Base-by-base conservation (phyloP, 2,888 invertebrate species). In the Andrena minutula region DNA sequence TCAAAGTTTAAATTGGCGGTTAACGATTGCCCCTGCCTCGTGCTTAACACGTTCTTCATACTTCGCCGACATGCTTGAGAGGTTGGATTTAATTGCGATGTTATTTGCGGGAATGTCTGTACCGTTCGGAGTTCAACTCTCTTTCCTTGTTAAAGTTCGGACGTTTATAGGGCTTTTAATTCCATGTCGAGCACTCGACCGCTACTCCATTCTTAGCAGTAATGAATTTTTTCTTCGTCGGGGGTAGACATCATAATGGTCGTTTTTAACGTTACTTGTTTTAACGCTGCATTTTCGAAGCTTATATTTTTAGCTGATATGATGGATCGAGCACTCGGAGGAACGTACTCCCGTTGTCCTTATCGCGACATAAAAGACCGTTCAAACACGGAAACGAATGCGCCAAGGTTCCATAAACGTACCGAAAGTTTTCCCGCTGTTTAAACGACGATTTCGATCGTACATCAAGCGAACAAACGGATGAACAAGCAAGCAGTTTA, bases 1-100 rank as follows among this genome's bases (percentile, higher is more conserved):
- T 65, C 51, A 66, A 86, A 86, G 70, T 84, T 82, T 80, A 86
- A 84, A 86, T 84, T 86, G 82, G 26, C 77, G 71, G 71, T 73
- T 78, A 63, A 82, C 71, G 63, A 76, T 75, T 72, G 66, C 49
- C 60, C 20, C 41, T 2, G 10, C 56, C 10, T 20, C n/a, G 47
- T 41, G 53, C 28, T 58, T 64, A 68, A 71, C 63, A 63, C 63
- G 28, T 71, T 23, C 75, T 64, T 75, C 63, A 30, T 72, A 16
- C 41, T 47, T n/a, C 1, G 6, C 26, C 53, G 53, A 47, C 58
- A 41, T 64, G 30, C 51, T 75, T 58, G 51, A 80, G 68, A 35
- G 41, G n/a, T 28, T 8, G 32, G 51, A 69, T 30, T 70, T 79
- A 79, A 79, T 82, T 70, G 74, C 69, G 26, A 70, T 61, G 64